These are phyloP conservation scores for Hyalella azteca DNA, from an alignment of 2,888 invertebrate genomes.

Conservation along the genomic window DNA sequence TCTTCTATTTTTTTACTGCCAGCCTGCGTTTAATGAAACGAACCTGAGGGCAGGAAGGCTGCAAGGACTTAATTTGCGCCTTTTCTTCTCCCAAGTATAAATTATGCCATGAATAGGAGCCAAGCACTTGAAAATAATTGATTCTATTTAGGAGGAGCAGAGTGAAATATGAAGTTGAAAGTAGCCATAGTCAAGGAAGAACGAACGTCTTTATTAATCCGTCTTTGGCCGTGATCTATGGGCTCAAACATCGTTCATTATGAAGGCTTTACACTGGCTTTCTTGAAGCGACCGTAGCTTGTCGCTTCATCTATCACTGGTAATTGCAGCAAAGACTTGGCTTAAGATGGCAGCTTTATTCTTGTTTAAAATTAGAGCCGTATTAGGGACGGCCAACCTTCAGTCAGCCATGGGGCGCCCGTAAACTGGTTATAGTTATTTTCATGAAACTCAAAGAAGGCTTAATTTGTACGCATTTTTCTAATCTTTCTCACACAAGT, in stretches of 20 bases:
- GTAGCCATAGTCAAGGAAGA: not conserved
- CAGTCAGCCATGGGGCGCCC: too few relatives aligned
- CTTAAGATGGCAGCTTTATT: conserved; percentile 26
- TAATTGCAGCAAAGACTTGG: conserved; percentile 23
- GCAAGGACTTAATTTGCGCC: conserved; percentile 12
- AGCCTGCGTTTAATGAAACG: not conserved
- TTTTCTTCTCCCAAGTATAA: not conserved
- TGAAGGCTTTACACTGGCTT: not conserved
- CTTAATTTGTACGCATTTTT: too few relatives aligned
- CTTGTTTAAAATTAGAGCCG: too few relatives aligned
- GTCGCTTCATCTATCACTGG: conserved; percentile 24
- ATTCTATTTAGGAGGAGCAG: not conserved
- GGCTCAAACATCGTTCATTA: conserved; percentile 11
- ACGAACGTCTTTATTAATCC: conserved; percentile 32
- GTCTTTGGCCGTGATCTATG: conserved; percentile 15
- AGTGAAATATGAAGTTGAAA: not conserved
- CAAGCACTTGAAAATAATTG: conserved; percentile 33
- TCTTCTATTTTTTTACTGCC: not conserved
- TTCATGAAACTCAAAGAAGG: too few relatives aligned
- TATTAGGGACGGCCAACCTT: too few relatives aligned
- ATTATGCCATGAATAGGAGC: conserved; percentile 22
- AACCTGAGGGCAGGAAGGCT: not conserved
- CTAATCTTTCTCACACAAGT: too few relatives aligned
- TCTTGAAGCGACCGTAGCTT: conserved; percentile 22
- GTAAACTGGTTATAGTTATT: too few relatives aligned